Base-by-base conservation (phyloP, 2,888 invertebrate genomes). In the Rotaria magnacalcarata region DNA sequence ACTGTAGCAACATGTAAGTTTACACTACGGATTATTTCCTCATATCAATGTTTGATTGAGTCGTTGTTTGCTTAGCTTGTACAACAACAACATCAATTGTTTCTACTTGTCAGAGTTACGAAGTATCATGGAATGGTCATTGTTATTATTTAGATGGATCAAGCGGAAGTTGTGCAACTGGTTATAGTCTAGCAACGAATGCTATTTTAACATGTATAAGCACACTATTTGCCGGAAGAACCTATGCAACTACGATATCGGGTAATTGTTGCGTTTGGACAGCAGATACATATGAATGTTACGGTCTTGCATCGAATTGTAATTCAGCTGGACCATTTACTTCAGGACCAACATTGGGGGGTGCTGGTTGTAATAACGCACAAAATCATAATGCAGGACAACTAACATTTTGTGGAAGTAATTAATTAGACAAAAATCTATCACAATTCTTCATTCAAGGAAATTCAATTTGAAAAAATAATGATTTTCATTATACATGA, bases 141-240 rank as follows among this genome's bases (percentile, higher is more conserved):
- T 75, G 75, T 24, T 75, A 75, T 43, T 75, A 75, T 47, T 24
- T 75, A 6, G 75, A 75, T 75, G 75, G 75, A 75, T 75, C 75
- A 75, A 24, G 8, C 24, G 75, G 75, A 8, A 47, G 2, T 19
- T 75, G 75, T 47, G 8, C 47, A 43, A 10, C 75, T 41, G 75
- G 75, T 47, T 75, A 75, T n/a, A 75, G 43, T 47, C 43, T 1
- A 75, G 16, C 75, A 24, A 75, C 75, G 11, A 75, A 75, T 43
- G 47, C 43, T 24, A 19, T 75, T 75, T 75, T 75, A 47, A 2
- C 16, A 0, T 75, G 75, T 19, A 41, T 75, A 7, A 75, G 10
- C 8, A 43, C 47, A 21, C 75, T 6, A 47, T 75, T 75, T 47
- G 34, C 11, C 21, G 75, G 75, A 3, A 75, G 43, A 75, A 75